Percentiles rank a stretch among this genome's conserved stretches.
Conservation (phyloP, 2,888 invertebrate genomes). For the Microdon myrmicae region DNA sequence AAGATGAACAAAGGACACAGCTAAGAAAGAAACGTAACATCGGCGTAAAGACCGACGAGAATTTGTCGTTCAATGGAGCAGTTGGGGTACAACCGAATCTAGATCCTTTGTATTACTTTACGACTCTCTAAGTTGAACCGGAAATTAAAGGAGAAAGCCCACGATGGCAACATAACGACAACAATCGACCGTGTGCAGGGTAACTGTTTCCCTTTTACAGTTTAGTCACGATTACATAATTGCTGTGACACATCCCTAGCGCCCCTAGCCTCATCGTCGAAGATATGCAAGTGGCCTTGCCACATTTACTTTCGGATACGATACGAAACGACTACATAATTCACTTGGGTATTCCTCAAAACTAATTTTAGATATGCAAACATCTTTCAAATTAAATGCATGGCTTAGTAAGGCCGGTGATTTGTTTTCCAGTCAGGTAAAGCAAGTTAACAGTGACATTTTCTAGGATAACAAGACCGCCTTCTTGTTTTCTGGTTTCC, state of each 20-base stretch:
- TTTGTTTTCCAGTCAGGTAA: conserved; percentile 35
- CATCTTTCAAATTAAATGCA: conserved; percentile 29
- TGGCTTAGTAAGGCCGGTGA: conserved; percentile 14
- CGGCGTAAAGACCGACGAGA: too few relatives aligned
- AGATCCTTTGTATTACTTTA: conserved; percentile 20
- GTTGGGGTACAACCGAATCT: too few relatives aligned
- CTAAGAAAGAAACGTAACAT: too few relatives aligned
- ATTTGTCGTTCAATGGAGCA: too few relatives aligned
- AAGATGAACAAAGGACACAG: too few relatives aligned
- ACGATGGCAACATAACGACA: conserved; percentile 8
- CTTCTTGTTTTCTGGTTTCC: too few relatives aligned
- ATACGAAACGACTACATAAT: conserved; percentile 16
- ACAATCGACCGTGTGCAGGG: conserved; percentile 6
- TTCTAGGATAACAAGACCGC: conserved; percentile 12
- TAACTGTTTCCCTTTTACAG: conserved; percentile 12
- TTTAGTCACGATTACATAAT: conserved; percentile 43
- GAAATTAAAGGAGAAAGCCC: conserved; percentile 41
- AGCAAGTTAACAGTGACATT: conserved; percentile 22
- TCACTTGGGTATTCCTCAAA: conserved; percentile 24
- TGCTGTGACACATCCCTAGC: conserved; percentile 33
- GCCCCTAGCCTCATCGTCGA: conserved; percentile 5
- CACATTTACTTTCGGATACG: conserved; percentile 19
- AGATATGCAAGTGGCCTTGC: conserved; percentile 31
- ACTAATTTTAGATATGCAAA: conserved; percentile 39
- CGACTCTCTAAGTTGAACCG: conserved; percentile 18